Evolutionary conservation across 2,113 vertebrate genomes (phyloP), one percentile per base, ranked within the genome.

Genomic region (Barbus barbus): DNA sequence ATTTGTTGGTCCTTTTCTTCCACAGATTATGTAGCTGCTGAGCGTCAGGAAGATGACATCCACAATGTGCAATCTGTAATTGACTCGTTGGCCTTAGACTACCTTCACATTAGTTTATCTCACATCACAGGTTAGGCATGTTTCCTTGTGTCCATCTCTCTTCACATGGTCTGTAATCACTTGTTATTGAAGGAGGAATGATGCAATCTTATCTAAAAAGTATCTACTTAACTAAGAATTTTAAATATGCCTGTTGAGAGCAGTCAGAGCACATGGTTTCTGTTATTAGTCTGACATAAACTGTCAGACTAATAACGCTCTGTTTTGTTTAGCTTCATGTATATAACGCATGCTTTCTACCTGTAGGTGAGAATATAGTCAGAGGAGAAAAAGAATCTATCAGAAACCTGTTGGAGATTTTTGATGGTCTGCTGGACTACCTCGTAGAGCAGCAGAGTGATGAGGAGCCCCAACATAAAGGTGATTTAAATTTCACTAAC

Each of bases 81-180:
- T 83, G 98, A 99, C 92, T 99, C 97, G 1, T 90, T 99, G 87
- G 97, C 98, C 44, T 74, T 99, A 93, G 98, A 99, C 94, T 99
- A 98, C 87, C 94, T 99, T 85, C 98, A 99, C 89, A 96, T 99
- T 93, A 99, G 97, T 90, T 94, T 99, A 88, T 99, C 97, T 0
- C 98, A 99, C 87, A 99, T 99, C 89, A 97, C 96, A 88, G 98
- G 97, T 98, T 33, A 83, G 91, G 16, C 33, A 83, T 71, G 8
- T 22, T 33, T 46, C 41, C 2, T 38, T 38, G 11, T 65, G 3
- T 44, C 22, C 3, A 22, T 48, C 75, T 58, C 31, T 58, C 7
- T 48, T 72, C 13, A 8, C 7, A 14, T 18, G 46, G 16, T n/a
- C 20, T 41, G 9, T 48, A n/a, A 46, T 44, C 38, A 38, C 20